Base-by-base conservation (phyloP, 2,888 invertebrate species). In the Lasius platythorax region DNA sequence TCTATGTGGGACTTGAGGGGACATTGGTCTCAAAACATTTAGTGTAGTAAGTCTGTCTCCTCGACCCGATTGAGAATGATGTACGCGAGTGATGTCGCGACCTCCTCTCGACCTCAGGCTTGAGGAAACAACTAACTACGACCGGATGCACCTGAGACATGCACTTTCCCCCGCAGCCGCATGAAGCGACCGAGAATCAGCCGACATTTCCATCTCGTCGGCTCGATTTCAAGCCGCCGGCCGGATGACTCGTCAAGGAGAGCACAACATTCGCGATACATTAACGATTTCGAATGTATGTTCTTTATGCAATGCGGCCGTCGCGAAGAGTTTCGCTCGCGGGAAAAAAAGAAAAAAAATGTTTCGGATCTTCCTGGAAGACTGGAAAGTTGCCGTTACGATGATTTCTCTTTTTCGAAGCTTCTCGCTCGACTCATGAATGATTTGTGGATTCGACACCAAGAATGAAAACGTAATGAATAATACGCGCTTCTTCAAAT, bases 331-430 rank as follows among this genome's bases (percentile, higher is more conserved):
- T 88, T 90, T 90, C 83, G 89, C 85, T 85, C 86, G 73, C 67
- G 68, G 8, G 75, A 63, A 79, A 75, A 81, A 58, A 53, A 3
- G 28, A 40, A 82, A 84, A 85, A 85, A 84, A 86, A 85, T 74
- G 75, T 85, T 86, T 87, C 84, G 85, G 84, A 82, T 84, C 81
- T 92, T 92, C 90, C 83, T 58, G 89, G 92, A 91, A 91, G 86
- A 72, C 86, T 92, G 89, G 91, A 92, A 92, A 92, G 91, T 92
- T 74, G 85, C 74, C 72, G 50, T 23, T 40, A 46, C 46, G 78
- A 46, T 87, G 90, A 91, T 91, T 91, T 91, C 91, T 91, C 91
- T 88, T 91, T 87, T 89, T 87, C 84, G 85, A 40, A 78, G 66
- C 61, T 43, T 30, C 66, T 53, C 70, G 28, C 50, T 53, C n/a